Evolutionary conservation across 2,888 invertebrate genomes (phyloP), one percentile per base, ranked within the genome.

Genomic region (Drosophila koepferae): DNA sequence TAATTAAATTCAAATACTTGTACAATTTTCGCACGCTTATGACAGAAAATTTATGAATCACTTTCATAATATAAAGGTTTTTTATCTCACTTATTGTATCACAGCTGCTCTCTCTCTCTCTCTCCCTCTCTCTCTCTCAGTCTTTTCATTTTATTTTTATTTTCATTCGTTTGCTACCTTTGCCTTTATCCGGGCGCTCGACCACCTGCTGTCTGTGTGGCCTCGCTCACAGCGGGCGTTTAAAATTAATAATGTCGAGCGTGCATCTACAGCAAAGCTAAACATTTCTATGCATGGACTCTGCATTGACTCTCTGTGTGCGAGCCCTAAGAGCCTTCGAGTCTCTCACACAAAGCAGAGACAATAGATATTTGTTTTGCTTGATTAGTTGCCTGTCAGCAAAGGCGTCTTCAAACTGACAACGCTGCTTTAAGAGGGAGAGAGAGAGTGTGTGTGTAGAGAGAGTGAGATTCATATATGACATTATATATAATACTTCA

Each of bases 1-100:
- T 86, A 86, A 86, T 86, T 86, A 86, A 86, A 86, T 86, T 87
- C 85, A 86, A 86, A 86, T 87, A 82, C 86, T 86, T 81, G 82
- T 77, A 80, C 77, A 75, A 80, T 81, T 86, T 82, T 80, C 70
- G 63, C 79, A 79, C 89, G 81, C 89, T 89, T 87, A 82, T 77
- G 87, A 77, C 81, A 80, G 72, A 62, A 74, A 86, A 86, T 89
- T 86, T 87, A 86, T 86, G 89, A 86, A 86, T 86, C 80, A 86
- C 58, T 44, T 49, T 53, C 48, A 65, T 61, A 64, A 81, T 65
- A 74, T 68, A 75, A 75, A 72, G 55, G 64, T 44, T 55, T 43
- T 51, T 40, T n/a, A 36, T 54, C 14, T 41, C n/a, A 38, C 23
- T 40, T 53, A 0, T 18, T 23, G 38, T 43, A 43, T 43, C 10